Evolutionary conservation across 2,113 vertebrate species (phyloP), one percentile per base, ranked within the genome.

Genomic region (Scortum barcoo): DNA sequence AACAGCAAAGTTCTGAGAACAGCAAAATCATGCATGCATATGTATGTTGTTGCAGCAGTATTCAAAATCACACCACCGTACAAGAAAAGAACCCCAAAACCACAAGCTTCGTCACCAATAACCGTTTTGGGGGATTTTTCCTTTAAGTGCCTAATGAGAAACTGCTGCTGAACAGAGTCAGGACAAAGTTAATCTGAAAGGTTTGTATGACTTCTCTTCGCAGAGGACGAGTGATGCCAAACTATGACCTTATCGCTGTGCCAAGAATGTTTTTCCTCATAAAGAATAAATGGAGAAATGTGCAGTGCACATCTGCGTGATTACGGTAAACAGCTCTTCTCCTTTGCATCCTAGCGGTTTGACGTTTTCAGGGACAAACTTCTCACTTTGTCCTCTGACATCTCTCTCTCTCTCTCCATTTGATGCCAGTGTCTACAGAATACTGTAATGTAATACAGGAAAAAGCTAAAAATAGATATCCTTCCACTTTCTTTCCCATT

Each of bases 161-260:
- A 66, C 88, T 70, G 78, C 81, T 91, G 90, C 76, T 72, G 75
- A 76, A 51, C 42, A 26, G 56, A 81, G 50, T 76, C 54, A n/a
- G 76, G 68, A 80, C 60, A 51, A 70, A 68, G 73, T 80, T 80
- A 77, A 84, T 85, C 78, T 66, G 51, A 85, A 72, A 85, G 81
- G 79, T 78, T 90, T 89, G 72, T 85, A 67, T 71, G 83, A 85
- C 72, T 44, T 81, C 53, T 79, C 62, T 20, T 61, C 54, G 67
- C 69, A 78, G 80, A 78, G 17, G 62, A 81, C 33, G 8, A n/a
- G 14, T 66, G 48, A 84, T 77, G 85, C 83, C 86, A 92, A 89
- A 84, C 82, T 86, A 78, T 86, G 88, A 87, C 84, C 86, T 84
- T 78, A 92, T 86, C 66, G 17, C 75, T 83, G 78, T 85, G 77